phyloP scores from a whole-genome alignment of 1,140 invertebrate species.

The Reticulitermes speratus region DNA sequence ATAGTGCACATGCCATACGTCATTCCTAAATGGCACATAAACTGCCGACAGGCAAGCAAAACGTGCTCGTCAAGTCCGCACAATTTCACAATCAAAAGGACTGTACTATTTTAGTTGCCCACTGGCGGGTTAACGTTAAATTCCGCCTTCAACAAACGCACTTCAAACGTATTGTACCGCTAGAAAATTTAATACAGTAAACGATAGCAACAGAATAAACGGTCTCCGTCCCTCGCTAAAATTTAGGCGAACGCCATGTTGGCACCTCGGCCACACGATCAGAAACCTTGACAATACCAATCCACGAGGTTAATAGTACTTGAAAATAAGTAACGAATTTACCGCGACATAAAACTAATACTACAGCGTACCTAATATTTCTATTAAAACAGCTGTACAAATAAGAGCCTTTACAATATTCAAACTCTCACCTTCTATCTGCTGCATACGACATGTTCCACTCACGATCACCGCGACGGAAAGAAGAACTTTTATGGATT shows the following conservation, averaged over 20 bases:
- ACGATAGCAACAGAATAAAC: too few relatives aligned
- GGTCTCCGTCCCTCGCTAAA: background rate
- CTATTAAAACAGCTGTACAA: background rate
- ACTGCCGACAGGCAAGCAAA: background rate
- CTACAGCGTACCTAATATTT: background rate
- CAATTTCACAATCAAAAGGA: background rate
- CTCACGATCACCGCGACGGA: constrained; percentile 66
- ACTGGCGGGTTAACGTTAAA: too few relatives aligned
- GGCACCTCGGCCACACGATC: constrained; percentile 54
- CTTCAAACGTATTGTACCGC: background rate
- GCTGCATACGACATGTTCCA: constrained; percentile 73
- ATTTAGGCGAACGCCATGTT: constrained; percentile 65
- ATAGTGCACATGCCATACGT: background rate
- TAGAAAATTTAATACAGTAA: background rate
- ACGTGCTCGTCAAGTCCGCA: background rate
- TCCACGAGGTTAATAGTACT: constrained; percentile 21
- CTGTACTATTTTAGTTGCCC: background rate
- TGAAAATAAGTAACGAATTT: background rate
- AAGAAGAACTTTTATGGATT: constrained; percentile 56
- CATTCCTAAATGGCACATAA: background rate
- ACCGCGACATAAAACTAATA: background rate
- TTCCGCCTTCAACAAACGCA: background rate
- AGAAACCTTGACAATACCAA: constrained; percentile 31
- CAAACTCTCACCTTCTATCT: constrained; percentile 69
- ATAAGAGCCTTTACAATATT: background rate